phyloP scores from a whole-genome alignment of 1,140 invertebrate species.

The Cyphomyrmex costatus region DNA sequence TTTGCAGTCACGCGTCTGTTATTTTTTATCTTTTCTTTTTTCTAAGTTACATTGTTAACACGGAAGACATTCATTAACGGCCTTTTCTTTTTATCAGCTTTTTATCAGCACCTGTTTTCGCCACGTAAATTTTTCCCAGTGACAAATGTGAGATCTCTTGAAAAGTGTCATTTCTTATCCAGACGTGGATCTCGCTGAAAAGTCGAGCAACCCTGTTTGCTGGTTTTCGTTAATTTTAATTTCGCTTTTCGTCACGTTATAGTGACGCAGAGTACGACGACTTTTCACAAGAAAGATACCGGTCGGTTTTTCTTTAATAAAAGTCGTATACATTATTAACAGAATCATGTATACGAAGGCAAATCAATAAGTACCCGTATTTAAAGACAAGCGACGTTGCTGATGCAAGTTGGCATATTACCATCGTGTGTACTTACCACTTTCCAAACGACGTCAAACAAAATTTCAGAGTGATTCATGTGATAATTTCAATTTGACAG shows the following conservation, averaged over 20 bases:
- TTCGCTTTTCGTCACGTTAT: conserved; percentile 42
- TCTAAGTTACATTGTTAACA: neutral
- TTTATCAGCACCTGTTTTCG: conserved; percentile 11
- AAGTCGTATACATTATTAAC: conserved; percentile 72
- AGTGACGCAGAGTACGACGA: conserved; percentile 60
- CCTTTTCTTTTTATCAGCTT: neutral
- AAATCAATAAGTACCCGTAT: too few relatives aligned
- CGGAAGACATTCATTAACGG: neutral
- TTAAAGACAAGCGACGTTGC: too few relatives aligned
- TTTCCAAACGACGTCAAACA: too few relatives aligned
- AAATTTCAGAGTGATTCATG: too few relatives aligned
- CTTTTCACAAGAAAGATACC: conserved; percentile 51
- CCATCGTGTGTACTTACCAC: too few relatives aligned
- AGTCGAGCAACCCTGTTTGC: neutral
- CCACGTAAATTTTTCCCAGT: neutral
- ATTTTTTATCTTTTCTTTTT: conserved; percentile 18
- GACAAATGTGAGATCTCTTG: neutral
- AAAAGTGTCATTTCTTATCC: neutral
- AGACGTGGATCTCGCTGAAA: neutral
- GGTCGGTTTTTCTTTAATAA: conserved; percentile 59
- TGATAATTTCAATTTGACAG: too few relatives aligned
- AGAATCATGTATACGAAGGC: conserved; percentile 69
- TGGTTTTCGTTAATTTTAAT: conserved; percentile 60
- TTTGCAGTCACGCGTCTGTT: neutral
- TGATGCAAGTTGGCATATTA: too few relatives aligned